Percentiles rank a stretch among this genome's conserved stretches.
phyloP scores from a whole-genome alignment of 1,140 invertebrate species.

The Trialeurodes vaporariorum region DNA sequence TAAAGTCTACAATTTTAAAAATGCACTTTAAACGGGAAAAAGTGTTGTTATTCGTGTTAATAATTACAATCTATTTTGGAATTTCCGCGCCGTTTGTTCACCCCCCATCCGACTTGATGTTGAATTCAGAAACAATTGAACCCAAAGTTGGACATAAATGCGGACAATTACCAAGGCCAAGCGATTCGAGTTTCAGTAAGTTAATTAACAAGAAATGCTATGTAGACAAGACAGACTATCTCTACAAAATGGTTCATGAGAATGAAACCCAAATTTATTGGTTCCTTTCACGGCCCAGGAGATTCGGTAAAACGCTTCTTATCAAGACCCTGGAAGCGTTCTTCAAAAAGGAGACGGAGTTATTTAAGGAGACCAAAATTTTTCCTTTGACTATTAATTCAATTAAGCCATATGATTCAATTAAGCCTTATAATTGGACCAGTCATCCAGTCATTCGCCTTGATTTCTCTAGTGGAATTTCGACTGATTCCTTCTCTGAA shows the following conservation, averaged over 20 bases:
- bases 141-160: neutral
- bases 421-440: neutral
- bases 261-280: neutral
- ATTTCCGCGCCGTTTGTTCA: neutral
- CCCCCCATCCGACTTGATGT: neutral
- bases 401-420: too few relatives aligned
- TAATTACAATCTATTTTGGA: neutral
- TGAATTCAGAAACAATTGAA: neutral
- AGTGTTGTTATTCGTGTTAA: neutral
- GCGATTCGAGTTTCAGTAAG: neutral
- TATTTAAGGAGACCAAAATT: neutral
- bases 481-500: neutral
- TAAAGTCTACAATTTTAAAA: neutral
- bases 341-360: neutral
- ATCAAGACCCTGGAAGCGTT: neutral
- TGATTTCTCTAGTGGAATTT: neutral
- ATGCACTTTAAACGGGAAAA: neutral
- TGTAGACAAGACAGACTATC: neutral
- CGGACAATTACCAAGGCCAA: neutral
- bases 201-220: neutral
- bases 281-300: neutral
- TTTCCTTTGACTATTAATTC: neutral
- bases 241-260: neutral
- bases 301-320: neutral
- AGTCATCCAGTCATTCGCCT: neutral